Evolutionary conservation across 1,140 invertebrate genomes (phyloP).

Genomic region (Hypothenemus hampei): DNA sequence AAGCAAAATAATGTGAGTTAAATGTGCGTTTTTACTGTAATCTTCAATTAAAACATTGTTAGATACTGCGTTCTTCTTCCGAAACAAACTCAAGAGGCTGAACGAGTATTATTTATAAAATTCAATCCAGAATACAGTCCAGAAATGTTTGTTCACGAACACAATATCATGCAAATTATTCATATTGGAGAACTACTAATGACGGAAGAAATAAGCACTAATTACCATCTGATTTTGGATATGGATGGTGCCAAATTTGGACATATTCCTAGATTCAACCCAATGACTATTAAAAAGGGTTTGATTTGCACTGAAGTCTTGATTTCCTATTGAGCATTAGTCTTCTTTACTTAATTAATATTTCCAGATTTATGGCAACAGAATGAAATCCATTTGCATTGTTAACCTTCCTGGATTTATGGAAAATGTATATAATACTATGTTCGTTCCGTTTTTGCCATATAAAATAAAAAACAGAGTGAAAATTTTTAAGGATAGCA

Average conservation of each 20-base stretch:
- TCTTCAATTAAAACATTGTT: too few relatives aligned
- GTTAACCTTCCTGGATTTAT: neutral
- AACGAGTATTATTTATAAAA: constrained; percentile 5
- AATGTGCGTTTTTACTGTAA: neutral
- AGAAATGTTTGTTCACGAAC: constrained; percentile 10
- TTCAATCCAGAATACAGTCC: constrained; percentile 42
- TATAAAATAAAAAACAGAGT: neutral
- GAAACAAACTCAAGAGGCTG: constrained; percentile 4
- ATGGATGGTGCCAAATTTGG: neutral
- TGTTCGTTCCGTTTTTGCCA: neutral
- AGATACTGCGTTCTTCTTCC: constrained; percentile 21
- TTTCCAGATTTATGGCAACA: neutral
- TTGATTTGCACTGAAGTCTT: neutral
- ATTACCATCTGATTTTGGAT: constrained; percentile 20
- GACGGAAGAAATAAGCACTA: constrained; percentile 5
- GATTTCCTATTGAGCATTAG: too few relatives aligned
- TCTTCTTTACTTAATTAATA: too few relatives aligned
- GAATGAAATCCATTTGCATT: neutral
- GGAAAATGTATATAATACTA: neutral
- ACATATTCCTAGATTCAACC: constrained; percentile 35
- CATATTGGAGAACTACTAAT: constrained; percentile 9
- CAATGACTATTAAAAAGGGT: constrained; percentile 4
- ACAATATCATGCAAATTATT: constrained; percentile 18
- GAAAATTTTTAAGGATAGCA: too few relatives aligned
- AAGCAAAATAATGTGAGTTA: constrained; percentile 36